A percentile compares a stretch with the other conserved stretches of the same genome.
Evolutionary conservation across 2,888 invertebrate species (phyloP).

Genomic region (Eupithecia pulchellata): DNA sequence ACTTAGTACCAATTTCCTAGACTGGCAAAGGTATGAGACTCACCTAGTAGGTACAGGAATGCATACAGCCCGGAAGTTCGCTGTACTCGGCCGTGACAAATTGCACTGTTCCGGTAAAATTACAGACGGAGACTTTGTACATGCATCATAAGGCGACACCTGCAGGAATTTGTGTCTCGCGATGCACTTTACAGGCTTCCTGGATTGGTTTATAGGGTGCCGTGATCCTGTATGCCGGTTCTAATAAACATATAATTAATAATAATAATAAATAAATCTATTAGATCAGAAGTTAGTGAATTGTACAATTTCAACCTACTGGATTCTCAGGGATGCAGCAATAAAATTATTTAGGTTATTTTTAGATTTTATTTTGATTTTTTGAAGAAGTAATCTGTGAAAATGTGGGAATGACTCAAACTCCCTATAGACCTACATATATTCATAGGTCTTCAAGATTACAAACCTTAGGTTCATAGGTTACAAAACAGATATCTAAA

Average conservation of each 20-base stretch:
- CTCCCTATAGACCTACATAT: no score
- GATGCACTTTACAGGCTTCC: constrained; percentile 9
- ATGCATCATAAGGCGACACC: constrained; percentile 8
- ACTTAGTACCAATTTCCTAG: not conserved
- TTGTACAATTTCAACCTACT: no score
- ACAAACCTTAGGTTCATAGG: no score
- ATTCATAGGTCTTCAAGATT: no score
- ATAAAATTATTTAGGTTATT: no score
- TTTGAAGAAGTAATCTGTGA: no score
- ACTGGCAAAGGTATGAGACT: not conserved
- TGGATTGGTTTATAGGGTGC: not conserved
- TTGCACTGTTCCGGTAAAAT: constrained; percentile 30
- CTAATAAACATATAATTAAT: not conserved
- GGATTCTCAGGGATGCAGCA: no score
- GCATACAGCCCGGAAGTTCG: constrained; percentile 21
- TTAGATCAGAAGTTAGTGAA: no score
- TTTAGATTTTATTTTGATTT: no score
- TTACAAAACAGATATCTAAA: no score
- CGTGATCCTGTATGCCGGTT: not conserved
- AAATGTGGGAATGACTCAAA: no score
- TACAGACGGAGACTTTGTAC: constrained; percentile 20
- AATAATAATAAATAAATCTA: no score
- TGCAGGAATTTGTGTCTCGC: constrained; percentile 13
- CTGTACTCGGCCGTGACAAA: constrained; percentile 28
- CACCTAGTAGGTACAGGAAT: constrained; percentile 11